These are phyloP conservation scores for Eptatretus burgeri DNA, from an alignment of 2,113 vertebrate species.

Conservation along the genomic window DNA sequence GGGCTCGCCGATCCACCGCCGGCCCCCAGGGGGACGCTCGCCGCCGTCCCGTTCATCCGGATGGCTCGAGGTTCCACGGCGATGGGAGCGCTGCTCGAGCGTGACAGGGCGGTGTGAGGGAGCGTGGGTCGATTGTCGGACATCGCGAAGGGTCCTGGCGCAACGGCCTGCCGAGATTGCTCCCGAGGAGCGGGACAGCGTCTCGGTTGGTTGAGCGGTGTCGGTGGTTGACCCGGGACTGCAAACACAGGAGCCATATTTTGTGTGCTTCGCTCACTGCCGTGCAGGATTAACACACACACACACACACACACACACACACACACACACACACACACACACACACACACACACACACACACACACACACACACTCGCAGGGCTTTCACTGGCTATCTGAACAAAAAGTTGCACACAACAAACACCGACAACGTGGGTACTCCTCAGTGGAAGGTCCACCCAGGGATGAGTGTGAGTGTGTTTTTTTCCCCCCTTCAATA, in stretches of 20 bases:
- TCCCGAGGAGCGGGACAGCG: too few species aligned
- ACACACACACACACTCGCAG: not conserved
- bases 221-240: not conserved
- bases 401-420: too few species aligned
- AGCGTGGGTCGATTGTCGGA: conserved; percentile 4
- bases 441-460: too few species aligned
- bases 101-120: not conserved
- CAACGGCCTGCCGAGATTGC: not conserved
- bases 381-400: too few species aligned
- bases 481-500: too few species aligned
- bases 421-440: too few species aligned
- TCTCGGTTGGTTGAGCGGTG: too few species aligned
- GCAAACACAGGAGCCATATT: not conserved
- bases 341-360: not conserved
- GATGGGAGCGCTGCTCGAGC: conserved; percentile 1
- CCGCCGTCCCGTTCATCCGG: not conserved
- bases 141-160: not conserved
- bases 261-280: not conserved
- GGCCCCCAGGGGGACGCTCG: not conserved
- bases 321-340: not conserved
- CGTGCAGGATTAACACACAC: not conserved
- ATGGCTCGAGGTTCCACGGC: not conserved
- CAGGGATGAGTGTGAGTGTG: too few species aligned
- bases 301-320: not conserved
- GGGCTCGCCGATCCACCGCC: not conserved